These are phyloP conservation scores for Zaprionus davidi DNA, from an alignment of 1,140 invertebrate genomes.

Conservation along the genomic window DNA sequence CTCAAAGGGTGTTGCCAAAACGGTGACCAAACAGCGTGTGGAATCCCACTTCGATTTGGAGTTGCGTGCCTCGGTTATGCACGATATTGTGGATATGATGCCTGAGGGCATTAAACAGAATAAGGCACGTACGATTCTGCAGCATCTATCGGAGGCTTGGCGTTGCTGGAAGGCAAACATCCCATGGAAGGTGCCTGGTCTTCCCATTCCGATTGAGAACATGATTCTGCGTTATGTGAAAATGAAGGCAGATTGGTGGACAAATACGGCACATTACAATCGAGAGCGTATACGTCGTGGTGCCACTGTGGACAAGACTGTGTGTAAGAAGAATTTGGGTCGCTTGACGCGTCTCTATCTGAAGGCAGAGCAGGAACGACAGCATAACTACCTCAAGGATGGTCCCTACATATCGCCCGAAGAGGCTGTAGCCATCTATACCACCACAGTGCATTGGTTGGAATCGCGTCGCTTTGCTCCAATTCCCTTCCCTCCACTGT, in stretches of 20 bases:
- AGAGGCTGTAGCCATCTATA: constrained; percentile 99
- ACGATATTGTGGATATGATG: constrained; percentile 99
- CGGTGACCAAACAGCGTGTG: constrained; percentile 99
- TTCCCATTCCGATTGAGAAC: constrained; percentile 99
- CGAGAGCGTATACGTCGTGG: constrained; percentile 96
- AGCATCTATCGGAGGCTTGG: constrained; percentile 99
- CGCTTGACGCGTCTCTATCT: constrained; percentile 97
- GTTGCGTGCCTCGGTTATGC: constrained; percentile 98
- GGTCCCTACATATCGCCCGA: constrained; percentile 99
- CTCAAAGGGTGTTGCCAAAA: constrained; percentile 99
- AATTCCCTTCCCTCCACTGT: constrained; percentile 99
- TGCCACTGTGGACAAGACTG: constrained; percentile 99
- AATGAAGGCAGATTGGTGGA: constrained; percentile 99
- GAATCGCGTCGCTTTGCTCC: constrained; percentile 99
- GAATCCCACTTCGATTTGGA: constrained; percentile 99
- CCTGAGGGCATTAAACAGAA: constrained; percentile 99
- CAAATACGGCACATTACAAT: constrained; percentile 99
- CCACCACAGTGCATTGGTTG: constrained; percentile 99
- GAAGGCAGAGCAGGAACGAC: constrained; percentile 99
- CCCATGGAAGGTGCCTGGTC: constrained; percentile 99
- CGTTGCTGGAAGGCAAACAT: constrained; percentile 99
- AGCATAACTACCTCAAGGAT: constrained; percentile 99
- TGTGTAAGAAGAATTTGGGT: constrained; percentile 99
- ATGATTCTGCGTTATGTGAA: constrained; percentile 99
- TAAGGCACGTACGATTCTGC: constrained; percentile 99